Evolutionary conservation across 2,113 vertebrate species (phyloP), one percentile per base, ranked within the genome.

Genomic region (Ranitomeya variabilis): DNA sequence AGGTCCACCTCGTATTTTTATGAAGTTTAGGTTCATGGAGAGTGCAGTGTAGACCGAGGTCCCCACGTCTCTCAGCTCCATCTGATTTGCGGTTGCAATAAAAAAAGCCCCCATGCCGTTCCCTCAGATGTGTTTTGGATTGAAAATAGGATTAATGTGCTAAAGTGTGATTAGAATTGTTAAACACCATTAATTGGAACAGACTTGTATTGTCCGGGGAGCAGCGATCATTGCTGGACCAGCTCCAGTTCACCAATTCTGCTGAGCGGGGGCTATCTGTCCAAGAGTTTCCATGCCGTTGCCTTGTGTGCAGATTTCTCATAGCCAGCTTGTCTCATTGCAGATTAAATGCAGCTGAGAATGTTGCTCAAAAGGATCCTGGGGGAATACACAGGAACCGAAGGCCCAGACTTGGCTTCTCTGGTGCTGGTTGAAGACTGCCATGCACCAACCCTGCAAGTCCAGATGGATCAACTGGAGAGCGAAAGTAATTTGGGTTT

Each of bases 311-410:
- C 93, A 92, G 92, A 96, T 96, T 97, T 96, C 97, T 96, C 98
- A 96, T 98, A 97, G 97, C 97, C 98, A 97, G 96, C 96, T 97
- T 96, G 98, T 99, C 97, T 98, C 96, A 98, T 95, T 95, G 95
- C 97, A 99, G 98, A 99, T 99, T 99, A 97, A 99, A 99, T 96
- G 95, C 98, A 99, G 98, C 98, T 99, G 98, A 99, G 98, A 99
- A 99, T 99, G 98, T 96, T 92, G 97, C 96, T 95, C 95, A 95
- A 59, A 95, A 93, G 90, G 89, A 94, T 96, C 98, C 97, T 96
- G 74, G 0, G 95, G 98, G 98, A 99, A 99, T 97, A 97, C 95
- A 96, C 98, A 98, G 98, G 98, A 99, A 98, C 97, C 96, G 91
- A 93, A 93, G 95, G 96, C 95, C 97, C 93, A 95, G 97, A 97